Evolutionary conservation across 2,888 invertebrate species (phyloP).

Genomic region (Stenoptilia bipunctidactyla): DNA sequence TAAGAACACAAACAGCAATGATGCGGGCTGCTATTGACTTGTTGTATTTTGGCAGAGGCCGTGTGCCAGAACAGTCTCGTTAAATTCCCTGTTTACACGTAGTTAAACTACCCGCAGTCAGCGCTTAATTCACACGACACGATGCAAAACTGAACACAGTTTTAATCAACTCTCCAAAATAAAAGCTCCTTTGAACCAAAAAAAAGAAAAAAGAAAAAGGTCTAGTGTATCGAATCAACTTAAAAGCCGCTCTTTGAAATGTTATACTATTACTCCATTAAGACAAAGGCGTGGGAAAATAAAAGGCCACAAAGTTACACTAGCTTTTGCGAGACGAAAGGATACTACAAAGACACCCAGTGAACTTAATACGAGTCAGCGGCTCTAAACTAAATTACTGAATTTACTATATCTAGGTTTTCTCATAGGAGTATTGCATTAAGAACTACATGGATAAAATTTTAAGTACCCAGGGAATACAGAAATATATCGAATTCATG

Average conservation of each 20-base stretch:
- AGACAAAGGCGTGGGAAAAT: conserved; percentile 27
- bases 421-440: neutral
- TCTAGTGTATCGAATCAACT: conserved; percentile 9
- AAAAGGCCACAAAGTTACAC: conserved; percentile 27
- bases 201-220: conserved; percentile 2
- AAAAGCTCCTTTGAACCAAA: neutral
- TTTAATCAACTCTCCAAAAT: no score
- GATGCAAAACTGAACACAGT: no score
- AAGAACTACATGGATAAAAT: no score
- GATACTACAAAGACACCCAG: conserved; percentile 37
- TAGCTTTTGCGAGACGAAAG: conserved; percentile 27
- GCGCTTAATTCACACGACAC: no score
- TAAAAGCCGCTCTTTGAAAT: conserved; percentile 24
- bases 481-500: no score
- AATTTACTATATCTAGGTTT: conserved; percentile 27
- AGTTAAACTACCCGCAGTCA: no score
- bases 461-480: no score
- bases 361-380: conserved; percentile 33
- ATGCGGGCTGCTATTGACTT: conserved; percentile 21
- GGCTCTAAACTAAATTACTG: conserved; percentile 40
- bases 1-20: conserved; percentile 15
- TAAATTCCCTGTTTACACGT: no score
- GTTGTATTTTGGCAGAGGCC: no score
- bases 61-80: no score
- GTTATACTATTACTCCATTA: conserved; percentile 22